These are phyloP conservation scores for Psilopogon haemacephalus DNA, from an alignment of 2,113 vertebrate genomes.

Conservation along the genomic window DNA sequence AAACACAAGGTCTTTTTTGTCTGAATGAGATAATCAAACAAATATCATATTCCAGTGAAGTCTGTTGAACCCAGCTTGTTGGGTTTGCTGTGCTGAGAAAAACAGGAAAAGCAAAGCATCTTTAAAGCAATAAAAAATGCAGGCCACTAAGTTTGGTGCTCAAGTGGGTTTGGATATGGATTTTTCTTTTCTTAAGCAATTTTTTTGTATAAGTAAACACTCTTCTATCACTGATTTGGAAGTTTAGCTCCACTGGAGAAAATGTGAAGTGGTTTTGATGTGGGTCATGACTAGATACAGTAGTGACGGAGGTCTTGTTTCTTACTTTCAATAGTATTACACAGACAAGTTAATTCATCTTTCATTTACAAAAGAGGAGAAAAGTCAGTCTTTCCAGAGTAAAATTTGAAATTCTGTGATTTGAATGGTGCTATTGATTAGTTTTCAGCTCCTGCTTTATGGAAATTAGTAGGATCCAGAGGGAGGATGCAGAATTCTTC, in stretches of 20 bases:
- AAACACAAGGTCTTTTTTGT: background rate
- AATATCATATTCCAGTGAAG: background rate
- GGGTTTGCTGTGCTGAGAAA: background rate
- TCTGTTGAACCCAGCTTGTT: background rate
- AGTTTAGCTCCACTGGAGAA: background rate
- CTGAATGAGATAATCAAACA: background rate
- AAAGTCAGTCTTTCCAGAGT: background rate
- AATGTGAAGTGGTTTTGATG: background rate
- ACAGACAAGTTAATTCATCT: background rate
- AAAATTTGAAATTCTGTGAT: constrained; percentile 24
- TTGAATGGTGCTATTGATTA: background rate
- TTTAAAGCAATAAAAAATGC: background rate
- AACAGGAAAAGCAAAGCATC: background rate
- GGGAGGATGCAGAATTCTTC: background rate
- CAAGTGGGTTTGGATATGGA: background rate
- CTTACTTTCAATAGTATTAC: background rate
- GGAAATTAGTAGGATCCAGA: background rate
- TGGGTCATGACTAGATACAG: background rate
- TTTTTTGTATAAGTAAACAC: background rate
- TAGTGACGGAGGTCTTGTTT: background rate
- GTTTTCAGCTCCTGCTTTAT: background rate
- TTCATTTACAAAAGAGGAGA: background rate
- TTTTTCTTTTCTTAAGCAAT: constrained; percentile 3
- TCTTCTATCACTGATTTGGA: background rate
- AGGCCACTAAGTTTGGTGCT: background rate